Base-by-base conservation (phyloP, 1,140 invertebrate genomes). In the Orius insidiosus region DNA sequence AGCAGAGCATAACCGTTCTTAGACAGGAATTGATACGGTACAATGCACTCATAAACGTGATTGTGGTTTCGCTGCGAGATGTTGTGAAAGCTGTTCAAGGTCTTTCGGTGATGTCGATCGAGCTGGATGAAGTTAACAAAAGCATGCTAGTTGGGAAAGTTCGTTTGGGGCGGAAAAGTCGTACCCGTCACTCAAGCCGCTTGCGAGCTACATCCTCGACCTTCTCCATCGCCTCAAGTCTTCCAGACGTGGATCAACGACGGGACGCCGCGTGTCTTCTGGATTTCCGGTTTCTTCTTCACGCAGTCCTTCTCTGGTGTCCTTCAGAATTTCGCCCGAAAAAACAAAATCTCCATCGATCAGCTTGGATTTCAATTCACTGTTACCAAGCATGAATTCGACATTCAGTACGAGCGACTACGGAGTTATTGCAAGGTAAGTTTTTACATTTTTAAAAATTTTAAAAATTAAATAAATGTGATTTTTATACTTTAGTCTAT, bases 221-320 rank as follows among this genome's bases (percentile, higher is more conserved):
- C 72, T 80, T 63, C 51, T 87, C 54, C 57, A 68, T 51, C 67
- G 82, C 56, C 61, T 84, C 42, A 68, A 72, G 53, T 84, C 60
- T 70, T 92, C 50, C 75, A 87, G 69, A 68, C 76, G 18, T 96
- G 90, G 92, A 80, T 90, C 46, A 76, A 88, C 31, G 63, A 79
- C 19, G 85, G 85, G 1, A 75, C 79, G 10, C 84, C 89, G 1
- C 60, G 66, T 4, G 78, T 89, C 0, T 93, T 88, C 62, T 96
- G 90, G 90, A 70, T 96, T 46, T 92, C 88, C 0, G 90, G 87
- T 7, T 93, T 97, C 64, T 96, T 83, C 63, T 95, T 95, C 59
- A 90, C 89, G 0, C 87, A 96, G 62, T 92, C 89, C 0, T 95
- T 96, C 62, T 93, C 89, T 6, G 89, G 87, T 14, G 84, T 88